Base-by-base conservation (phyloP, 2,113 vertebrate genomes). In the Ptilonorhynchus violaceus region DNA sequence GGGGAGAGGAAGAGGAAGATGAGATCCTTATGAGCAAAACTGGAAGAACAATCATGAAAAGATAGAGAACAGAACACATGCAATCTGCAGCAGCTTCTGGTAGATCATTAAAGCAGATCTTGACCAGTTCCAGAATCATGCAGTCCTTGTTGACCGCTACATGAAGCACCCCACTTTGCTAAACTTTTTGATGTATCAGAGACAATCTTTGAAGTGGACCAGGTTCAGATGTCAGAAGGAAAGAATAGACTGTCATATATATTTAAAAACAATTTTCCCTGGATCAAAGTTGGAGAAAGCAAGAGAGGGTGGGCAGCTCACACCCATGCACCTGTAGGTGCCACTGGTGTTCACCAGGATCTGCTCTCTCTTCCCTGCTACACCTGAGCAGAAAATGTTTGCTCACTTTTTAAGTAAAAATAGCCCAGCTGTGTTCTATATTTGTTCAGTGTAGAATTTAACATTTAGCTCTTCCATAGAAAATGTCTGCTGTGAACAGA, bases 371-470 rank as follows among this genome's bases (percentile, higher is more conserved):
- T 58, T 46, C 47, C 19, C 15, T 75, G 56, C 27, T 47, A 25
- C 6, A 56, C 24, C 41, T 53, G 17, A 44, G 23, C 2, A 4
- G 53, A 56, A 49, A 69, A 80, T 1, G 0, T 55, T 62, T 69
- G 20, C 8, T 80, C 21, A 47, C 8, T 44, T 82, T 35, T 22
- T 49, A 76, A 55, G 10, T 31, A 42, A 78, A 55, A 77, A 86
- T 72, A 27, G 1, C 3, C 7, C 13, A 73, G 4, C 1, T 0
- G 52, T 52, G 11, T 33, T 10, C 27, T 52, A 1, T 68, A 35
- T 13, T 81, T 50, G 1, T 91, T 70, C 30, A 6, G 15, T 77
- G 46, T 16, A 42, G 20, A 49, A 50, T 87, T 66, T 70, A 77
- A 18, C 18, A 19, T 49, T 66, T 76, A 58, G 15, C 6, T 62